Percentiles rank a stretch among this genome's conserved stretches.
Conservation (phyloP, 2,113 vertebrate genomes). For the Pelodiscus sinensis region DNA sequence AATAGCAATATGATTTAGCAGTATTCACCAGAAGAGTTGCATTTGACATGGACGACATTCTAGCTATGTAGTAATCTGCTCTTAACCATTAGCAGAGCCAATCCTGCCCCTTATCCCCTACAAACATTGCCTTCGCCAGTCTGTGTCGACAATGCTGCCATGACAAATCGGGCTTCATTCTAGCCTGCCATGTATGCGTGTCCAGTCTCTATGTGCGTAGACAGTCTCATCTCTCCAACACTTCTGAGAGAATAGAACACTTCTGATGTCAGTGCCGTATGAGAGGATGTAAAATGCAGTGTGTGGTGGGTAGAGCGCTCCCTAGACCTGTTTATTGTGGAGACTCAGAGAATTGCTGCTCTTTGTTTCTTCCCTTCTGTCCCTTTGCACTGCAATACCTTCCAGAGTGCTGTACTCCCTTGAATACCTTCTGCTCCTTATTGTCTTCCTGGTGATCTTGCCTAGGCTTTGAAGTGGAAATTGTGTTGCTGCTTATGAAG, state of each 20-base stretch:
- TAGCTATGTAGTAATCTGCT: background rate
- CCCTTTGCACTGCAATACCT: no score
- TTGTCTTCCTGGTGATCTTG: background rate
- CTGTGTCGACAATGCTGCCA: background rate
- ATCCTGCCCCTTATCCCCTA: background rate
- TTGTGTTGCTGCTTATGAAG: background rate
- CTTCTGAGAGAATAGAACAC: background rate
- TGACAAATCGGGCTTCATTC: background rate
- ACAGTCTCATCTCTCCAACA: background rate
- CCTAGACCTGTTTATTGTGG: no score
- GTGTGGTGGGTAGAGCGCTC: background rate
- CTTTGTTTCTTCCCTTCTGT: no score
- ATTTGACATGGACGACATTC: background rate
- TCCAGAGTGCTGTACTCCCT: background rate
- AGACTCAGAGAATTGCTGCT: no score
- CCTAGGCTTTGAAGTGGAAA: background rate
- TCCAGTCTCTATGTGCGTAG: no score
- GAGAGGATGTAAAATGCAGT: background rate
- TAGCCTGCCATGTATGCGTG: background rate
- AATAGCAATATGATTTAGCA: background rate
- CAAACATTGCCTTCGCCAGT: background rate
- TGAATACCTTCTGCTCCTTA: background rate
- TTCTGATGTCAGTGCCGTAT: background rate
- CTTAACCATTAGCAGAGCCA: background rate
- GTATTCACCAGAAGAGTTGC: background rate